A percentile compares a stretch with the other conserved stretches of the same genome.
Evolutionary conservation across 2,113 vertebrate genomes (phyloP).

Genomic region (Mesitornis unicolor): DNA sequence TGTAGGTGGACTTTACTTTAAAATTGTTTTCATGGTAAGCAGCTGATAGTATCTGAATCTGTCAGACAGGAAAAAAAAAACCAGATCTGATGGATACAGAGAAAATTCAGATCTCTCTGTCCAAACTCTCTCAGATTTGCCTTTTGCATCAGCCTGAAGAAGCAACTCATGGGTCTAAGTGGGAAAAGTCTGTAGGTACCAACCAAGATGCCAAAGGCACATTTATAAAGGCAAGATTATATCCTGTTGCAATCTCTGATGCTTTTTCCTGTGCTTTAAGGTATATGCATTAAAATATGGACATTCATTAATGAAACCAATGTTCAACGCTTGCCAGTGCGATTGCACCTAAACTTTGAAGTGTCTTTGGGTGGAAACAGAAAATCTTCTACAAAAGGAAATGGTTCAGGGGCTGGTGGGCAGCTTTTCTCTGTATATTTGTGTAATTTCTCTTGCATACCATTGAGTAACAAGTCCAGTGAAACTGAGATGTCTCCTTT

Average conservation of each 20-base stretch:
- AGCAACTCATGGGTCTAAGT: not conserved
- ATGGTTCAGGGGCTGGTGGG: not conserved
- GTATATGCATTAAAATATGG: not conserved
- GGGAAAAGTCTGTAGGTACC: not conserved
- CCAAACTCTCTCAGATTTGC: not conserved
- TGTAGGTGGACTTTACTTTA: not conserved
- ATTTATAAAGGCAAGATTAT: not conserved
- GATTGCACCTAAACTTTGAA: not conserved
- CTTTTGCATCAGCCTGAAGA: not conserved
- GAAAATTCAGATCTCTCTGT: not conserved
- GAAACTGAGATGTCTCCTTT: not conserved
- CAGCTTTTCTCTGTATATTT: not conserved
- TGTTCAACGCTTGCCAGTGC: not conserved
- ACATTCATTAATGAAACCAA: no score
- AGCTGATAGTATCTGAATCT: not conserved
- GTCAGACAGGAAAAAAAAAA: not conserved
- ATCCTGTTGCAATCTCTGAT: not conserved
- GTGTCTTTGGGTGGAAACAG: not conserved
- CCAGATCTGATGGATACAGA: not conserved
- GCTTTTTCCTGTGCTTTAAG: not conserved
- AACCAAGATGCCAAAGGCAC: not conserved
- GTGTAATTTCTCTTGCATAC: not conserved
- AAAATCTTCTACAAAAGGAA: not conserved
- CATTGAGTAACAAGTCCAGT: not conserved
- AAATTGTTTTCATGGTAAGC: not conserved